Conservation (phyloP, 2,888 invertebrate species). For the Metallyticus violacea region DNA sequence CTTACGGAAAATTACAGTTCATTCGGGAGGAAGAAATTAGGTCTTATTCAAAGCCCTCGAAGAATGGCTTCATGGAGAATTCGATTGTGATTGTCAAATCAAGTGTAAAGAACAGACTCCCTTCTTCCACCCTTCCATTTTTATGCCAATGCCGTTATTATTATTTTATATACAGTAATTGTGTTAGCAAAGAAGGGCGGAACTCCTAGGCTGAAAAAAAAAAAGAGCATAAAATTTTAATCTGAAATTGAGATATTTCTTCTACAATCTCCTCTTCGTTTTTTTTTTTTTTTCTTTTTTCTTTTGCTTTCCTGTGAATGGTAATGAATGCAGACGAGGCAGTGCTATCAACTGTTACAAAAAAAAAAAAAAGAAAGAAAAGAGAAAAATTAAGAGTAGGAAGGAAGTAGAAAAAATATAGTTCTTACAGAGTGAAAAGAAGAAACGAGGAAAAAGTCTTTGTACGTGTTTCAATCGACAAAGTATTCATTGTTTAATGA, state of each 20-base stretch:
- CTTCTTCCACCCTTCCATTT: constrained; percentile 11
- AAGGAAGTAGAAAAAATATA: background rate
- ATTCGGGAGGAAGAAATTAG: constrained; percentile 31
- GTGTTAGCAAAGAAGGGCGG: constrained; percentile 29
- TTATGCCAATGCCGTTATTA: constrained; percentile 28
- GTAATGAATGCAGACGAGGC: constrained; percentile 3
- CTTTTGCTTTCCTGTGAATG: background rate
- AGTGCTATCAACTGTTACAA: background rate
- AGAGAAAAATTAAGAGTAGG: background rate
- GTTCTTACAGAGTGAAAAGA: background rate
- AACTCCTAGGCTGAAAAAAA: background rate
- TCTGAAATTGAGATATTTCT: constrained; percentile 17
- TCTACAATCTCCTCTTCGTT: background rate
- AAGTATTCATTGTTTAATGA: constrained; percentile 2
- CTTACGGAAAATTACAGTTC: constrained; percentile 32
- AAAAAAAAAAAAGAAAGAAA: background rate
- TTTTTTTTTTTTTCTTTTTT: background rate
- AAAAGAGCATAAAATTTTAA: constrained; percentile 18
- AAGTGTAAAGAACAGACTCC: constrained; percentile 23
- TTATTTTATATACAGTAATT: constrained; percentile 32
- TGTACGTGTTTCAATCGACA: background rate
- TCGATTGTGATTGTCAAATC: constrained; percentile 36
- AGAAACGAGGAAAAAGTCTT: background rate
- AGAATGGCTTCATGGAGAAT: constrained; percentile 28
- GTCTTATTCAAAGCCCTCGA: constrained; percentile 28